phyloP scores from a whole-genome alignment of 2,113 vertebrate genomes.

The Hypocryptadius cinnamomeus region DNA sequence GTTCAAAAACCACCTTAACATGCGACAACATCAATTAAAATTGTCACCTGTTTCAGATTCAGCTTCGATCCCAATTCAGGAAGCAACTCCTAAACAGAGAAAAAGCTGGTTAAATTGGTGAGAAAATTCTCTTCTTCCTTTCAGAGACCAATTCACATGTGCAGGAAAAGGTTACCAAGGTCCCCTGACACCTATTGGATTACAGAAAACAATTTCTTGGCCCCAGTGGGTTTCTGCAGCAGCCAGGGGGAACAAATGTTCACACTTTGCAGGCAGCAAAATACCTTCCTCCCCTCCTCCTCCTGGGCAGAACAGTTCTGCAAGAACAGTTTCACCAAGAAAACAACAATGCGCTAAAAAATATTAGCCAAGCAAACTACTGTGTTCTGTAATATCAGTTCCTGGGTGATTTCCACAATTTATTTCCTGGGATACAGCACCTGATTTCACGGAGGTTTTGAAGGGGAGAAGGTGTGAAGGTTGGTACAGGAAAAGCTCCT shows the following conservation, averaged over 20 bases:
- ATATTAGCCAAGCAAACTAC: not conserved
- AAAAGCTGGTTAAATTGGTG: constrained; percentile 30
- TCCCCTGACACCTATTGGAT: not conserved
- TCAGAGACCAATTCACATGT: not conserved
- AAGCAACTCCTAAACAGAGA: constrained; percentile 58
- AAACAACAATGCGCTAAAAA: not conserved
- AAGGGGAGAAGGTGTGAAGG: not conserved
- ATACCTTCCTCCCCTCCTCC: not conserved
- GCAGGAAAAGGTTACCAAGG: not conserved
- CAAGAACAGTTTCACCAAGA: not conserved
- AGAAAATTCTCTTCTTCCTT: not conserved
- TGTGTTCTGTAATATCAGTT: not conserved
- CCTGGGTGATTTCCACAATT: not conserved
- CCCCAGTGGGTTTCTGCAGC: not conserved
- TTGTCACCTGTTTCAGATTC: constrained; percentile 57
- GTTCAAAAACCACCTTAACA: not conserved
- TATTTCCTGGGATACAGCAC: not conserved
- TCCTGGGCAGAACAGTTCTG: not conserved
- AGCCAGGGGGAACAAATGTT: not conserved
- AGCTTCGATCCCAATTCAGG: constrained; percentile 59
- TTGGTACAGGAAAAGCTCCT: not conserved
- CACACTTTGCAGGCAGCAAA: not conserved
- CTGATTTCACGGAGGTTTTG: not conserved
- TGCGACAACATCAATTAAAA: constrained; percentile 19
- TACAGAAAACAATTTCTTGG: not conserved